Evolutionary conservation across 2,797 vertebrate genomes (phyloP).

Genomic region (Helarctos malayanus): DNA sequence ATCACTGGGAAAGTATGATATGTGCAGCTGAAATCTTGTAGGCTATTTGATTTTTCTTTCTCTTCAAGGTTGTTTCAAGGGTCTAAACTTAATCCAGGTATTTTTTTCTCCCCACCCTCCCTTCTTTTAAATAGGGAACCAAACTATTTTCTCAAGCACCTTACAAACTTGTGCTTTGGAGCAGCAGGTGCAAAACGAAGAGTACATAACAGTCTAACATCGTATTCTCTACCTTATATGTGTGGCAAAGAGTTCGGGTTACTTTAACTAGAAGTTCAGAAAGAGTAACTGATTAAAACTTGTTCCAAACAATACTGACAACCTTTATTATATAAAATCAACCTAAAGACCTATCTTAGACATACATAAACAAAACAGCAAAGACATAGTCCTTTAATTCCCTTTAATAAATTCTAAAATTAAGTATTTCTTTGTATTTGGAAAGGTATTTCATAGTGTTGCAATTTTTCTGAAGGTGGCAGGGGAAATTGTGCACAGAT

Average conservation of each 20-base stretch:
- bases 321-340: constrained; percentile 1
- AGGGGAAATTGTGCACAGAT: not conserved
- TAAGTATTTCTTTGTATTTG: constrained; percentile 20
- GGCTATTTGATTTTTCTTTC: not conserved
- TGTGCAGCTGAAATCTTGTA: not conserved
- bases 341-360: not conserved
- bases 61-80: constrained; percentile 57
- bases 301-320: not conserved
- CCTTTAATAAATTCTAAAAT: constrained; percentile 68
- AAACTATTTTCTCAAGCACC: constrained; percentile 51
- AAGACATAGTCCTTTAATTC: constrained; percentile 46
- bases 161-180: constrained; percentile 25
- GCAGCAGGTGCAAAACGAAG: not conserved
- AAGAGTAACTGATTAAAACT: not conserved
- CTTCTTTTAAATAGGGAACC: not conserved
- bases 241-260: not conserved
- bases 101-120: not conserved
- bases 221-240: not conserved
- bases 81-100: constrained; percentile 22
- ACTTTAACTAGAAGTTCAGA: not conserved
- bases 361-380: not conserved
- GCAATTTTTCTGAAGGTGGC: not conserved
- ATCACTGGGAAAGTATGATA: not conserved
- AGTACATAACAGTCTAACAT: not conserved
- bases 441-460: constrained; percentile 53